Evolutionary conservation across 2,888 invertebrate genomes (phyloP), one percentile per base, ranked within the genome.

Genomic region (Drepanosiphum platanoidis): DNA sequence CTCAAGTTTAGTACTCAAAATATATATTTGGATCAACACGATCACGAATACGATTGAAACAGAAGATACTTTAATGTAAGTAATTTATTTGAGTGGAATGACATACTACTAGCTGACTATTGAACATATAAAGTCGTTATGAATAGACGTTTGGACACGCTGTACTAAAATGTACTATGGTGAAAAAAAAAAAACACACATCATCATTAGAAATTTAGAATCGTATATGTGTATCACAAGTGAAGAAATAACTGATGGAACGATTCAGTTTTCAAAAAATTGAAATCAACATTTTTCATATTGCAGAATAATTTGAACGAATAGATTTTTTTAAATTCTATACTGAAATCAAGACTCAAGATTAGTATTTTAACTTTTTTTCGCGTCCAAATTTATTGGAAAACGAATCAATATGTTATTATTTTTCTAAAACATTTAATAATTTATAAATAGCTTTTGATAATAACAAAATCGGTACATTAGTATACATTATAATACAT

Each of bases 111-210:
- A 34, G 32, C 32, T 18, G 27, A 39, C 68, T 81, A 72, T 72
- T 82, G 72, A 81, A 46, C n/a, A 42, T 58, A 64, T 22, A 81
- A 75, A 84, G 68, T 68, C 75, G 36, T 52, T 68, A 75, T 39
- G 83, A 84, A 84, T 75, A 68, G 83, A 83, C 75, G 75, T 84
- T 84, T 84, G 36, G 83, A 84, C 83, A 84, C 36, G 83, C 46
- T 36, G 36, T 30, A 72, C n/a, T n/a, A 66, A 66, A 75, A 75
- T 27, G 71, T 82, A 66, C 46, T 83, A 32, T 36, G 46, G 27
- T 22, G 52, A 72, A 64, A 64, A 36, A 42, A 74, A 64, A 30
- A 70, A 34, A 46, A 27, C n/a, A 74, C 46, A 74, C 74, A 46
- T 70, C 39, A 32, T 71, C 58, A 71, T 72, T 61, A 52, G 5